Conservation (phyloP, 2,888 invertebrate species). For the Ptychoptera contaminata region DNA sequence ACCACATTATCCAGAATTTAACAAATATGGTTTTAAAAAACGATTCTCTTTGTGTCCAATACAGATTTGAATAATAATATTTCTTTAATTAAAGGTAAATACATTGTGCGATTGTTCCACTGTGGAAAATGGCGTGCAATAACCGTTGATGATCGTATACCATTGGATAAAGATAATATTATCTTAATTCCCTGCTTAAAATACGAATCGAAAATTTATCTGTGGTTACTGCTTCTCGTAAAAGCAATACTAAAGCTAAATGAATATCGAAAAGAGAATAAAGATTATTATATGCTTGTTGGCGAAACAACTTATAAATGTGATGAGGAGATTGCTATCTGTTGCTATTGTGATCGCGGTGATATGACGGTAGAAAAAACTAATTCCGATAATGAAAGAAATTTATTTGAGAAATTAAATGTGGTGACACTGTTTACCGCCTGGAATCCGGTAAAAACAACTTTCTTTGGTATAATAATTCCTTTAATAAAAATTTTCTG, state of each 20-base stretch:
- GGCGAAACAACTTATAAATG: constrained; percentile 25
- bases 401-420: constrained; percentile 2
- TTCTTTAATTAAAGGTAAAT: constrained; percentile 26
- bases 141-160: constrained; percentile 32
- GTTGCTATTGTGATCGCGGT: constrained; percentile 4
- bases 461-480: constrained; percentile 7
- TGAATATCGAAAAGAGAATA: constrained; percentile 26
- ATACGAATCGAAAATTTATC: constrained; percentile 18
- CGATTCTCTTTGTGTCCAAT: not conserved
- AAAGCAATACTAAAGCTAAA: constrained; percentile 32
- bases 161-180: constrained; percentile 23
- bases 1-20: constrained; percentile 2
- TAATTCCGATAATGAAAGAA: not conserved
- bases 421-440: constrained; percentile 4
- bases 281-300: constrained; percentile 23
- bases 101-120: constrained; percentile 32
- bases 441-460: constrained; percentile 2
- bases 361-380: not conserved
- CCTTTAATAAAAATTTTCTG: not conserved
- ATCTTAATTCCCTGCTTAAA: constrained; percentile 25
- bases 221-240: constrained; percentile 34
- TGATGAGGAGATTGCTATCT: constrained; percentile 3
- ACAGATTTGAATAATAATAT: not conserved
- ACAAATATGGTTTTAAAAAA: constrained; percentile 4
- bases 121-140: constrained; percentile 34